phyloP scores from a whole-genome alignment of 2,888 invertebrate genomes.

The Parascotia fuliginaria region DNA sequence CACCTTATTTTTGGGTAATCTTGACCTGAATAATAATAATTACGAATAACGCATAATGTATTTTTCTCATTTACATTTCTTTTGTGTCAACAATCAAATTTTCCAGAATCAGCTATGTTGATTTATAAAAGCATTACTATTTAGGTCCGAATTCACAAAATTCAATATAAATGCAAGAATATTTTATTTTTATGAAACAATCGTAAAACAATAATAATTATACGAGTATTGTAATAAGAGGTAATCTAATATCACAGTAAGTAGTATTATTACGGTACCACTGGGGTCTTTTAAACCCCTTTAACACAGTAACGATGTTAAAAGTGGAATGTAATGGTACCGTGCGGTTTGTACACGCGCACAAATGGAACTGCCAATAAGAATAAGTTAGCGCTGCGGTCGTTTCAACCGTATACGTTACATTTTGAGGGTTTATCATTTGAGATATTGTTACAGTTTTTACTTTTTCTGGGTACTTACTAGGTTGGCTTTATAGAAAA shows the following conservation, averaged over 20 bases:
- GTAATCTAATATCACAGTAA: constrained; percentile 28
- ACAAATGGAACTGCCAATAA: constrained; percentile 30
- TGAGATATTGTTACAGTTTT: background rate
- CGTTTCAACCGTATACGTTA: constrained; percentile 21
- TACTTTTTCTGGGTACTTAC: background rate
- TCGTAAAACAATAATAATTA: too few relatives aligned
- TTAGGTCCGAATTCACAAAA: too few relatives aligned
- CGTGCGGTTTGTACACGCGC: constrained; percentile 30
- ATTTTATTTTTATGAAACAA: too few relatives aligned
- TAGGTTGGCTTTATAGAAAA: background rate
- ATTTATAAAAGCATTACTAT: too few relatives aligned
- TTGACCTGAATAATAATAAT: too few relatives aligned
- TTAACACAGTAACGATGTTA: constrained; percentile 34
- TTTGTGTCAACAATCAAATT: too few relatives aligned
- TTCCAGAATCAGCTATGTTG: too few relatives aligned
- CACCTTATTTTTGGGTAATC: too few relatives aligned
- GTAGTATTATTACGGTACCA: constrained; percentile 20
- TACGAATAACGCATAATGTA: too few relatives aligned
- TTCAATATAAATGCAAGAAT: too few relatives aligned
- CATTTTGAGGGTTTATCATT: constrained; percentile 23
- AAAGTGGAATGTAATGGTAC: constrained; percentile 30
- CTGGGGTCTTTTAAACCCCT: constrained; percentile 28
- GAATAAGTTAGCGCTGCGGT: constrained; percentile 33
- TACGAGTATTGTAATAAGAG: too few relatives aligned
- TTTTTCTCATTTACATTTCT: too few relatives aligned